phyloP scores from a whole-genome alignment of 2,113 vertebrate genomes.

The Morone chrysops region DNA sequence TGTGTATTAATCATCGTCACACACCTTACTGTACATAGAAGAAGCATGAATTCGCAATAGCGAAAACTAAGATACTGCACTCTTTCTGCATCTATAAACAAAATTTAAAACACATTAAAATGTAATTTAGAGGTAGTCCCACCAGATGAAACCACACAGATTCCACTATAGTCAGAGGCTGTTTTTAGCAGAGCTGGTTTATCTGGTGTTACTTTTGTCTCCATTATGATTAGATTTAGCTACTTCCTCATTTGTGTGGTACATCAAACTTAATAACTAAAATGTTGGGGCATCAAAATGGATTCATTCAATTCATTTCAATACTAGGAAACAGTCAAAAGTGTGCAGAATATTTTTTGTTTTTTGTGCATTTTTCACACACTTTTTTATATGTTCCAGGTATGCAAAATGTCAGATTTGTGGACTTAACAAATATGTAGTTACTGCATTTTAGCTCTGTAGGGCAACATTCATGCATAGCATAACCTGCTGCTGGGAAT shows the following conservation, averaged over 20 bases:
- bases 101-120: not conserved
- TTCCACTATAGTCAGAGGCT: not conserved
- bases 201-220: not conserved
- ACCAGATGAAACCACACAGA: not conserved
- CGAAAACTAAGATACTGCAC: too few species aligned
- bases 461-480: not conserved
- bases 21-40: too few species aligned
- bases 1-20: not conserved
- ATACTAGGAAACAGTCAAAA: not conserved
- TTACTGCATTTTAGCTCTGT: not conserved
- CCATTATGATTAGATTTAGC: not conserved
- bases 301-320: not conserved
- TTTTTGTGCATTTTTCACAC: not conserved
- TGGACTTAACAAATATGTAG: not conserved
- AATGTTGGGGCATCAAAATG: not conserved
- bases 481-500: not conserved
- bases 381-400: not conserved
- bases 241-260: not conserved
- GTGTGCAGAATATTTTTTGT: not conserved
- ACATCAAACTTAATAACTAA: not conserved
- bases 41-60: too few species aligned
- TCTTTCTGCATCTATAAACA: not conserved
- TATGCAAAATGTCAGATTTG: too few species aligned
- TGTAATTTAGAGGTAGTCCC: not conserved
- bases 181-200: not conserved